Evolutionary conservation across 1,140 invertebrate genomes (phyloP).

Genomic region (Apis laboriosa): DNA sequence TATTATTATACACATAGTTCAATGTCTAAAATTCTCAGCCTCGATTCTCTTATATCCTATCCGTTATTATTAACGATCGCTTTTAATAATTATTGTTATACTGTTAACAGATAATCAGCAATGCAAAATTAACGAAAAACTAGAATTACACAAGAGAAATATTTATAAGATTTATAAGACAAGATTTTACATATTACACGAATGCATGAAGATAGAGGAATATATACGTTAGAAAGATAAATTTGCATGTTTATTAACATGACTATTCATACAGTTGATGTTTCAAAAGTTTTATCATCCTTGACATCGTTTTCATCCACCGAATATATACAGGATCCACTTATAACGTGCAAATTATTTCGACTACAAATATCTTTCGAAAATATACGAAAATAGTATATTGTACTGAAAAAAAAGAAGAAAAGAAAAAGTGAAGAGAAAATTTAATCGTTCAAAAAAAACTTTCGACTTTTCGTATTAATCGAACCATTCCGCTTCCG

Average conservation of each 20-base stretch:
- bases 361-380: background rate
- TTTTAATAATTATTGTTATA: too few relatives aligned
- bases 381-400: too few relatives aligned
- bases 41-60: too few relatives aligned
- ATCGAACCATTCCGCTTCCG: too few relatives aligned
- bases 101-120: too few relatives aligned
- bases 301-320: background rate
- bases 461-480: too few relatives aligned
- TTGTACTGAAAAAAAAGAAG: too few relatives aligned
- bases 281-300: background rate
- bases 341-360: background rate
- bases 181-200: background rate
- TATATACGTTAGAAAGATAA: background rate
- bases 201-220: background rate
- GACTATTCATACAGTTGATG: background rate
- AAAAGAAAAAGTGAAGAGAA: too few relatives aligned
- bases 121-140: background rate
- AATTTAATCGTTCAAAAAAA: too few relatives aligned
- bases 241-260: slow-evolving; percentile 6
- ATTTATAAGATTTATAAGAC: background rate
- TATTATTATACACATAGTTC: too few relatives aligned
- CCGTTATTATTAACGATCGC: too few relatives aligned
- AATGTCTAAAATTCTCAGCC: too few relatives aligned
- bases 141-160: background rate
- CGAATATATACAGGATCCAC: background rate